These are phyloP conservation scores for Mongoloraphidia duomilia DNA, from an alignment of 2,888 invertebrate species.

Conservation along the genomic window DNA sequence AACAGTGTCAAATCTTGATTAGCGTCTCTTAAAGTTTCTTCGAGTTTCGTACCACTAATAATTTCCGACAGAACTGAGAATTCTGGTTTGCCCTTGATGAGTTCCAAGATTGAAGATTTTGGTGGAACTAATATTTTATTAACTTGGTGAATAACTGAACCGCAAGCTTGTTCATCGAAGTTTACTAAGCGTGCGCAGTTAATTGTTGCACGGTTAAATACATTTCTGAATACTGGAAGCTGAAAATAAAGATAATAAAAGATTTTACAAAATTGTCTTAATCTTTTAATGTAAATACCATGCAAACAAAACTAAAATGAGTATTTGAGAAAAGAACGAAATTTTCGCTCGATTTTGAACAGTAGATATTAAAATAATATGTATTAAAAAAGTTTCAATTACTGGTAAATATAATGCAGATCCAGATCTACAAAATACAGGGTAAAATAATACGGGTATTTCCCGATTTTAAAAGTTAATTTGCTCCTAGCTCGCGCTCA, in stretches of 20 bases:
- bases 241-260: constrained; percentile 17
- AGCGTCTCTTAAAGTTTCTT: constrained; percentile 29
- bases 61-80: constrained; percentile 31
- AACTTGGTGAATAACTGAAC: constrained; percentile 50
- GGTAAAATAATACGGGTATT: too few species aligned
- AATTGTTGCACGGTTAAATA: constrained; percentile 44
- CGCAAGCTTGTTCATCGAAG: constrained; percentile 49
- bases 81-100: constrained; percentile 30
- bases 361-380: neutral
- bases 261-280: neutral
- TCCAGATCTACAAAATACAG: too few species aligned
- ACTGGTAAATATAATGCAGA: too few species aligned
- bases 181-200: constrained; percentile 50
- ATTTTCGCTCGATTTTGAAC: neutral
- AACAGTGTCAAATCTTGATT: constrained; percentile 38
- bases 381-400: neutral
- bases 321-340: neutral
- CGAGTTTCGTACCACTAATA: constrained; percentile 32
- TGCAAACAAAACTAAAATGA: neutral
- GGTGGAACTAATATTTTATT: constrained; percentile 42
- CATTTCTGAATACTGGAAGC: constrained; percentile 38
- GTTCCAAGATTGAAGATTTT: constrained; percentile 31
- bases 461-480: too few species aligned
- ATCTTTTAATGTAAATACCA: neutral
- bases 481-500: too few species aligned